Conservation (phyloP, 2,888 invertebrate genomes). For the Rugalucina vietnamica region DNA sequence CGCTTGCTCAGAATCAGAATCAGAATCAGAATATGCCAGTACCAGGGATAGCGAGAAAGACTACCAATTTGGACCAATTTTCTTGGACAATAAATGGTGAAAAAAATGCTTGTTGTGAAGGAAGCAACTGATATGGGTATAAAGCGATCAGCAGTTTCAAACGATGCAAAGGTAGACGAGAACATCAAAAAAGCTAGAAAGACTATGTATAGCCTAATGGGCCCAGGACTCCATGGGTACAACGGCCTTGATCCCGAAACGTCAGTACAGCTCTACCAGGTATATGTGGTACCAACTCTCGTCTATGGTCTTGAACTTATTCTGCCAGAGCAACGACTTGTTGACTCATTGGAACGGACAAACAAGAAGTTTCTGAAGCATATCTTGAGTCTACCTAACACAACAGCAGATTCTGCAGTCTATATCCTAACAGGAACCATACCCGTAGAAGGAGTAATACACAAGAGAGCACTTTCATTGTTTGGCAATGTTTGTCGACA, state of each 20-base stretch:
- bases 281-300: no score
- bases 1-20: no score
- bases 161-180: not conserved
- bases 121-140: slow-evolving; percentile 8
- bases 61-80: no score
- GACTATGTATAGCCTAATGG: slow-evolving; percentile 7
- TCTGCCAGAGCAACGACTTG: not conserved
- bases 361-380: slow-evolving; percentile 20
- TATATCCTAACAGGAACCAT: slow-evolving; percentile 11
- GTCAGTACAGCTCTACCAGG: no score
- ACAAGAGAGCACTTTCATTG: not conserved
- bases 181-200: slow-evolving; percentile 15
- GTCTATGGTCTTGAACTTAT: no score
- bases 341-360: not conserved
- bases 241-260: no score
- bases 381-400: slow-evolving; percentile 2
- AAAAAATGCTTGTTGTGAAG: not conserved
- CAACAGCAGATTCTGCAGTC: no score
- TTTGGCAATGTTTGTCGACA: not conserved
- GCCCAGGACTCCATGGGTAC: slow-evolving; percentile 14
- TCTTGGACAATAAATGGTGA: no score
- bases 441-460: slow-evolving; percentile 24
- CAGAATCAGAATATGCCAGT: no score
- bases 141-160: not conserved
- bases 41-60: no score